A percentile compares a stretch with the other conserved stretches of the same genome.
Conservation (phyloP, 37 sponge, comb jelly and placozoan genomes). For the Cliona cf. orientalis region DNA sequence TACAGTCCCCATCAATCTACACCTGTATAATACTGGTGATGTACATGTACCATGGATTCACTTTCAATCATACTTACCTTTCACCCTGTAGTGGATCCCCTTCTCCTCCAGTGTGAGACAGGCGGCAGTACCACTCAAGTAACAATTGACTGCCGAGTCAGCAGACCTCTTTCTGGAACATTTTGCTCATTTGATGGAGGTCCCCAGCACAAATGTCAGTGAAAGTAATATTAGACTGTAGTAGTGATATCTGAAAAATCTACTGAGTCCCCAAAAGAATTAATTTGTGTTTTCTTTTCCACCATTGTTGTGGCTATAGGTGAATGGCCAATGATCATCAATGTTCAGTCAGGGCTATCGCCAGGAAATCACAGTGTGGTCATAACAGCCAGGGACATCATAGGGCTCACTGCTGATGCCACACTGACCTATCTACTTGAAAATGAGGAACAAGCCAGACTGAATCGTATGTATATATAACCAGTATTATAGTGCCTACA, state of each 20-base stretch:
- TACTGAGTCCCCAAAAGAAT: no score
- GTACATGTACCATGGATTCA: no score
- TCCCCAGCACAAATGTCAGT: background rate
- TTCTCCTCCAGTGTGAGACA: background rate
- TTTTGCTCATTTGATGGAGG: conserved; percentile 3
- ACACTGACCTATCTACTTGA: background rate
- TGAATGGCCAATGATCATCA: background rate
- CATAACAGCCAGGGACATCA: background rate
- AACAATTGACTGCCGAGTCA: conserved; percentile 3
- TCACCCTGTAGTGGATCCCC: conserved; percentile 6
- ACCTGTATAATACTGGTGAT: no score
- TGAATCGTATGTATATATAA: no score
- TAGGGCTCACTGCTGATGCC: background rate
- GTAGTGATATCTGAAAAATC: background rate
- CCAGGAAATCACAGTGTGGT: background rate
- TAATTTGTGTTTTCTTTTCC: background rate
- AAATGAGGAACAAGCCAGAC: background rate
- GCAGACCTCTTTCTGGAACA: background rate
- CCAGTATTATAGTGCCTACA: no score
- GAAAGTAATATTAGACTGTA: background rate
- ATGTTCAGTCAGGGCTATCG: background rate
- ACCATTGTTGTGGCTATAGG: background rate
- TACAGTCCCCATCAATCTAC: no score
- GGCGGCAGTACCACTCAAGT: background rate
- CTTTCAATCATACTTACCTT: no score